A percentile compares a stretch with the other conserved stretches of the same genome.
Conservation (phyloP, 2,888 invertebrate genomes). For the Metallyticus violacea region DNA sequence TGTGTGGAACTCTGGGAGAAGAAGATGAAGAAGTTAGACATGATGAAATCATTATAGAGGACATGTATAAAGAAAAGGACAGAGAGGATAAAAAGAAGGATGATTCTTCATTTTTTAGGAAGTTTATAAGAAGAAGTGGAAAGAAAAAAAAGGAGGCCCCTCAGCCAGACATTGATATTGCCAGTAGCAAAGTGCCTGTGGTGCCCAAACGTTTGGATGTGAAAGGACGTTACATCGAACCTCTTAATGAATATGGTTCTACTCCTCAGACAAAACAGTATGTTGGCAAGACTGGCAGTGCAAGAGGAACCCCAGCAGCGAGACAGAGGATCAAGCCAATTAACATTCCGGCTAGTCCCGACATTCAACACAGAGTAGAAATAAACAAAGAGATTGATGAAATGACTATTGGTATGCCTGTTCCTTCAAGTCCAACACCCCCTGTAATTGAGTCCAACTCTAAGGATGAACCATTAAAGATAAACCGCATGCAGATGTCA, state of each 20-base stretch:
- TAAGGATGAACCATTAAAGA: neutral
- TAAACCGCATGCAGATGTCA: constrained; percentile 44
- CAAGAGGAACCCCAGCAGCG: constrained; percentile 52
- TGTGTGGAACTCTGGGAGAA: constrained; percentile 35
- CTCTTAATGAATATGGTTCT: constrained; percentile 31
- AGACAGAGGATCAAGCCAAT: constrained; percentile 57
- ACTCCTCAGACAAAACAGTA: neutral
- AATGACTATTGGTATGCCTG: neutral
- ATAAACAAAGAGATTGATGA: neutral
- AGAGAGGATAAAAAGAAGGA: constrained; percentile 54
- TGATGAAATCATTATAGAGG: constrained; percentile 44
- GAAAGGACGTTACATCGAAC: constrained; percentile 53
- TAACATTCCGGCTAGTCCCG: constrained; percentile 50
- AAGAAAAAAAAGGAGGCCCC: constrained; percentile 55
- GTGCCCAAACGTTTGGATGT: constrained; percentile 54
- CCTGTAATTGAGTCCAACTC: too few relatives aligned
- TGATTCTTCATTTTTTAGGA: constrained; percentile 62
- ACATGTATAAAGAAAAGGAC: constrained; percentile 40
- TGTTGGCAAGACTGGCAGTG: neutral
- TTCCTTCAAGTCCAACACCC: neutral
- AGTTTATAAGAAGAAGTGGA: constrained; percentile 67
- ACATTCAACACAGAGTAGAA: constrained; percentile 32
- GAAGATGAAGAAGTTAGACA: constrained; percentile 40
- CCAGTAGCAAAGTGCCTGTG: neutral
- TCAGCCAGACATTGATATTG: neutral